These are phyloP conservation scores for Archilochus colubris DNA, from an alignment of 2,113 vertebrate species.

Conservation along the genomic window DNA sequence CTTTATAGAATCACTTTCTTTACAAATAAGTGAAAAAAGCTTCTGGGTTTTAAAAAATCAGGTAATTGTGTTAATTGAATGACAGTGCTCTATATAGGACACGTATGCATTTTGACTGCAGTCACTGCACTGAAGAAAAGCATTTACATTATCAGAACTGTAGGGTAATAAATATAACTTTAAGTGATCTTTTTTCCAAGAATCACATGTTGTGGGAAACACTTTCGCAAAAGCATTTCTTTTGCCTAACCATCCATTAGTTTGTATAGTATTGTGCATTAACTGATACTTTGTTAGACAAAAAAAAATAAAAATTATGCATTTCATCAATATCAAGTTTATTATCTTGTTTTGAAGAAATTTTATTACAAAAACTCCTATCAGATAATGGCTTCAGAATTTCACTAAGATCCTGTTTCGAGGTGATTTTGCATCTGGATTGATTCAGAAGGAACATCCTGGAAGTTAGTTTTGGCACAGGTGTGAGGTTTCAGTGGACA, in stretches of 20 bases:
- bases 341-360: neutral
- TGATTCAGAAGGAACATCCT: neutral
- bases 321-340: neutral
- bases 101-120: neutral
- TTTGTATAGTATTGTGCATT: neutral
- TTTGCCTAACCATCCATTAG: neutral
- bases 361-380: neutral
- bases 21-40: neutral
- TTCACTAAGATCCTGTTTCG: neutral
- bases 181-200: neutral
- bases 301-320: neutral
- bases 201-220: neutral
- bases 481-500: neutral
- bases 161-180: neutral
- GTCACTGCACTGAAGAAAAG: neutral
- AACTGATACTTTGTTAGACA: neutral
- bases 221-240: neutral
- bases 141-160: neutral
- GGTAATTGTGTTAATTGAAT: neutral
- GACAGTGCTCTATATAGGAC: neutral
- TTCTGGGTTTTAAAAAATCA: neutral
- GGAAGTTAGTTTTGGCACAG: constrained; percentile 30
- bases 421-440: neutral
- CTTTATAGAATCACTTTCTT: neutral
- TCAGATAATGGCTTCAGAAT: neutral